Evolutionary conservation across 2,113 vertebrate genomes (phyloP).

Genomic region (Oreochromis niloticus): DNA sequence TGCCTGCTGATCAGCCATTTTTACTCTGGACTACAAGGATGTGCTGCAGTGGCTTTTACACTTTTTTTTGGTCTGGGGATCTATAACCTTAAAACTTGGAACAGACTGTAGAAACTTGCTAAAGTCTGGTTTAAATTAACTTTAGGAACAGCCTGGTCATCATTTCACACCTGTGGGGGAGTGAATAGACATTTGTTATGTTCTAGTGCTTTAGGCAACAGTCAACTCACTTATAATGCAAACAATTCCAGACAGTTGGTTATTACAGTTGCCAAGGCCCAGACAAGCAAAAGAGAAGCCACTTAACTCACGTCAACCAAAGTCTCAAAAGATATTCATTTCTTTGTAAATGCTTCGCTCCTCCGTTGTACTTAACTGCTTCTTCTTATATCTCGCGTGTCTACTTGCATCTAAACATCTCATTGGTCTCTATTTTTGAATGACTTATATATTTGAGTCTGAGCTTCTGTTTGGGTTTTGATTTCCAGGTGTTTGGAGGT

Average conservation of each 20-base stretch:
- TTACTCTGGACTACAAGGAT: neutral
- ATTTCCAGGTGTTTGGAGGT: accelerated
- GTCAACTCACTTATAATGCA: neutral
- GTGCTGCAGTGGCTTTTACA: neutral
- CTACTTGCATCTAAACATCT: neutral
- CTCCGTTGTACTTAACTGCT: neutral
- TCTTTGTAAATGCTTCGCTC: neutral
- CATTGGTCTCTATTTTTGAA: neutral
- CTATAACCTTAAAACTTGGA: neutral
- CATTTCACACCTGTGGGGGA: neutral
- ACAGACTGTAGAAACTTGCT: neutral
- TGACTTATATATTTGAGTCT: neutral
- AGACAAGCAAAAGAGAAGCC: neutral
- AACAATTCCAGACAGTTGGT: neutral
- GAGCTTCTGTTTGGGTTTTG: neutral
- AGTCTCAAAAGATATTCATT: neutral
- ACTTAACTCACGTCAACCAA: neutral
- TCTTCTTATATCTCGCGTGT: neutral
- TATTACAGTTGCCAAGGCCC: neutral
- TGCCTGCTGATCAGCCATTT: constrained; percentile 23
- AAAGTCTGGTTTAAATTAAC: neutral
- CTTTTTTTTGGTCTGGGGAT: neutral
- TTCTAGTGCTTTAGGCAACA: neutral
- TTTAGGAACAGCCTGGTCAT: neutral
- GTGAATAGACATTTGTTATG: neutral